Base-by-base conservation (phyloP, 2,113 vertebrate species). In the Piaya cayana region DNA sequence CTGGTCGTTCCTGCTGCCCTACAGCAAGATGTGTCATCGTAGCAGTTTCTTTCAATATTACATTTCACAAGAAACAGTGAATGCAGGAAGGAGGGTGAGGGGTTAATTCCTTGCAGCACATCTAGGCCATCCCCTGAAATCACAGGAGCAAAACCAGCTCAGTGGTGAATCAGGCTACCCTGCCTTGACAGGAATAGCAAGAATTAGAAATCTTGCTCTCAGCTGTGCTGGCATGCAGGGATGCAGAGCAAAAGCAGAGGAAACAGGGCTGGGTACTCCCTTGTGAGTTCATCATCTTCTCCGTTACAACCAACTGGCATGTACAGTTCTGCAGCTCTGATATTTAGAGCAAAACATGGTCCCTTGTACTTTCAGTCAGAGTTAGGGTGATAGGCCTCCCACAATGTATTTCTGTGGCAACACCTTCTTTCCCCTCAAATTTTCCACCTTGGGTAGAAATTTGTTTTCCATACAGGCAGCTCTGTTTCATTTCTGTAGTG, bases 81-180 rank as follows among this genome's bases (percentile, higher is more conserved):
- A 49, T 27, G 50, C 14, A 1, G 50, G 59, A 77, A 62, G 71
- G 55, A 77, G 55, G 59, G 27, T 0, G 0, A 82, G 59, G 88
- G 79, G 82, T 91, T 96, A 94, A 96, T 71, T 87, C 70, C 49
- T 71, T 67, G 70, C 77, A 62, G 87, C 62, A 43, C 90, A 89
- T 96, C 85, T 87, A 90, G 92, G 87, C 87, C 67, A 67, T 88
- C 85, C 74, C 74, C 70, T 89, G 78, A 96, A 95, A 93, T 89
- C 70, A 64, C 39, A 79, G 87, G 70, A 82, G 87, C 85, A 90
- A 93, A 91, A 79, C 26, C 85, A 93, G 90, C 65, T 81, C 60
- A 93, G 43, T 4, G 0, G 70, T 91, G 92, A 89, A 75, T 87
- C 81, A 84, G 87, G 95, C 65, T 82, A 86, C 63, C 68, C 78